Evolutionary conservation across 2,888 invertebrate genomes (phyloP), one percentile per base, ranked within the genome.

Genomic region (Lepidonotus clava): DNA sequence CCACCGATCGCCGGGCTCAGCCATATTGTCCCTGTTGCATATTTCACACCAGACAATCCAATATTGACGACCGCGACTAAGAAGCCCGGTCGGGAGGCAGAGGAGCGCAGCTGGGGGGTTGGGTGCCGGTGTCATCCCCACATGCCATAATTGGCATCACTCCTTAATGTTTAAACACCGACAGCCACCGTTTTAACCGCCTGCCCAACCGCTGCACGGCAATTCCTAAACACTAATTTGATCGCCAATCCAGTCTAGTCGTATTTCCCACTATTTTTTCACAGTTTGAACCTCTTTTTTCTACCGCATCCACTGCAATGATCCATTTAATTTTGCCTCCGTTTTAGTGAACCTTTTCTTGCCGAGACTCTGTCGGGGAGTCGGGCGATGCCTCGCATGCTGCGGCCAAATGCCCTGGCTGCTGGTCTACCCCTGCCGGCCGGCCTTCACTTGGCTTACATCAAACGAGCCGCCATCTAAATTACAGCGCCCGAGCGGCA

Each of bases 111-210:
- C 32, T 6, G 5, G 67, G 67, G 34, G 34, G 28, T 28, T 34
- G n/a, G 11, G 24, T 11, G 56, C n/a, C 67, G 32, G 71, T 71
- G 71, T 71, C 71, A 71, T 38, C 71, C 36, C 14, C 11, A 1
- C 38, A 18, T 21, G 36, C 38, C 14, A 5, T 71, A 71, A 71
- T 71, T 71, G 71, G 71, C 71, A 71, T 71, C 71, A 34, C 36
- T 38, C 36, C 71, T 71, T 71, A 71, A 71, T 71, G 34, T 71
- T 71, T 71, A 71, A 71, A 71, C 71, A 71, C 71, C 36, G 71
- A 71, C 71, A 36, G 38, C 71, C 11, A 21, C 18, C 38, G 71
- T 71, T 71, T 71, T 71, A 71, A 71, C 18, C 71, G 38, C 71
- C 71, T 14, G n/a, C n/a, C 36, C 71, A 6, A 34, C 71, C 71